Evolutionary conservation across 2,888 invertebrate genomes (phyloP).

Genomic region (Volucella inflata): DNA sequence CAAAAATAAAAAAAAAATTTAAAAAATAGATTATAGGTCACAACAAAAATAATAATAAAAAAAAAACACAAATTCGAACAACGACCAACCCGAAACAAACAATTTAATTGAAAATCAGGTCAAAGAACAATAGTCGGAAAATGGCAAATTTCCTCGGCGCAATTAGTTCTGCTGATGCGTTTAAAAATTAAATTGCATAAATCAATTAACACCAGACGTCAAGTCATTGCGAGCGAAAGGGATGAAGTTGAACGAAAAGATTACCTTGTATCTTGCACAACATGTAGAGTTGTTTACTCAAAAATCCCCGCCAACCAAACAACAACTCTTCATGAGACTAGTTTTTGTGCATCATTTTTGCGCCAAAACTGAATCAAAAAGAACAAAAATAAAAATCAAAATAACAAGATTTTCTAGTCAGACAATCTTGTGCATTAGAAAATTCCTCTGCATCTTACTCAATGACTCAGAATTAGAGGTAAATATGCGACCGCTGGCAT

Average conservation of each 20-base stretch:
- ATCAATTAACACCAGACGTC: slow-evolving; percentile 46
- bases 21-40: slow-evolving; percentile 46
- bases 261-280: slow-evolving; percentile 47
- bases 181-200: slow-evolving; percentile 50
- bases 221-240: not conserved
- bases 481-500: slow-evolving; percentile 12
- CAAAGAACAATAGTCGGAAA: slow-evolving; percentile 62
- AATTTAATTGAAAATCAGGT: slow-evolving; percentile 55
- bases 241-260: not conserved
- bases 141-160: slow-evolving; percentile 42
- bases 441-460: slow-evolving; percentile 32
- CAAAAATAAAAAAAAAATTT: no score
- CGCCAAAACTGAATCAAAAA: slow-evolving; percentile 6
- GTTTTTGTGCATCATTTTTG: slow-evolving; percentile 18
- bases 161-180: slow-evolving; percentile 61
- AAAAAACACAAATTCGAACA: slow-evolving; percentile 30
- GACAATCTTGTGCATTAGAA: slow-evolving; percentile 36
- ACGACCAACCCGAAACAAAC: slow-evolving; percentile 20
- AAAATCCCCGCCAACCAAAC: slow-evolving; percentile 24
- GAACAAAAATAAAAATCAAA: not conserved
- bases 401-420: not conserved
- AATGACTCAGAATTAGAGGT: slow-evolving; percentile 45
- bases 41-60: not conserved
- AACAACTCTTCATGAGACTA: slow-evolving; percentile 35
- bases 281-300: slow-evolving; percentile 36